Percentiles rank a stretch among this genome's conserved stretches.
Evolutionary conservation across 2,888 invertebrate genomes (phyloP).

Genomic region (Dione vanillae): DNA sequence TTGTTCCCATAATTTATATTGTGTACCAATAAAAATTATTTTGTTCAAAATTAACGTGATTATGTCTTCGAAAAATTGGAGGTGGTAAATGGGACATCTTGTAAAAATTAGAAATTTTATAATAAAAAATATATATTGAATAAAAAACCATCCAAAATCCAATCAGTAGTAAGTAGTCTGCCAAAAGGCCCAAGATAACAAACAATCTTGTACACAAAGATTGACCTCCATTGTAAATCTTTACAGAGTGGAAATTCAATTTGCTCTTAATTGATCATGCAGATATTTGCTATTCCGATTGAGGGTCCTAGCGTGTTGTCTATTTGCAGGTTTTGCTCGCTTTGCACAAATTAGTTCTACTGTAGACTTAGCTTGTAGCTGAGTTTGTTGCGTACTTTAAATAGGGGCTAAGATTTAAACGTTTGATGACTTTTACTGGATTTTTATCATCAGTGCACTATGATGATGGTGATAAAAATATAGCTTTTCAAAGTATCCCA

Average conservation of each 20-base stretch:
- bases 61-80: too few species aligned
- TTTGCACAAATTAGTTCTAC: conserved; percentile 16
- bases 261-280: conserved; percentile 21
- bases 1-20: too few species aligned
- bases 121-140: neutral
- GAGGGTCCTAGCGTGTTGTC: conserved; percentile 14
- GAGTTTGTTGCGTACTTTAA: neutral
- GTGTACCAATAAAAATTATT: too few species aligned
- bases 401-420: too few species aligned
- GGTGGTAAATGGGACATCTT: too few species aligned
- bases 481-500: too few species aligned
- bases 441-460: too few species aligned
- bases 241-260: conserved; percentile 11
- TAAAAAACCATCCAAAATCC: neutral
- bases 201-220: conserved; percentile 13
- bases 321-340: conserved; percentile 3
- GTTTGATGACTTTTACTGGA: too few species aligned
- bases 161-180: conserved; percentile 1
- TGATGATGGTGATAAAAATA: too few species aligned
- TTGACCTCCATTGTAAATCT: conserved; percentile 8
- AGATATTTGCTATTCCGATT: conserved; percentile 23
- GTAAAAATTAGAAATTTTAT: neutral
- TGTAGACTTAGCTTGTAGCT: conserved; percentile 8
- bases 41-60: too few species aligned
- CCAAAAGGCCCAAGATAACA: conserved; percentile 1